Percentiles rank a stretch among this genome's conserved stretches.
These are phyloP conservation scores for Notospermus geniculatus DNA, from an alignment of 1,140 invertebrate species.

Conservation along the genomic window DNA sequence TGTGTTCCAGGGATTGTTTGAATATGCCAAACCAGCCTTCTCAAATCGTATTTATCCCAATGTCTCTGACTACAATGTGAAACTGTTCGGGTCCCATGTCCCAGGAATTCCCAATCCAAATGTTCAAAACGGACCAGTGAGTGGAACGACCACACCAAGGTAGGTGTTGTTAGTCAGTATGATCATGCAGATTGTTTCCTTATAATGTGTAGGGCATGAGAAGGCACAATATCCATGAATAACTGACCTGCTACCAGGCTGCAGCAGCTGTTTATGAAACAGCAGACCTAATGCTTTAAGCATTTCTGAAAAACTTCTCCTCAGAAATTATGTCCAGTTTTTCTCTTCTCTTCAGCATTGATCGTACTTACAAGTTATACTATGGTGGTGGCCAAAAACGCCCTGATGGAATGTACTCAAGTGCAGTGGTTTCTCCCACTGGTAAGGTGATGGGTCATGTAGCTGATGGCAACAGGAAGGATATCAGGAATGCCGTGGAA, in stretches of 20 bases:
- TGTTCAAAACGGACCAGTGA: neutral
- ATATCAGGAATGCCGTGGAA: conserved; percentile 60
- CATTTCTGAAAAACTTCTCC: too few relatives aligned
- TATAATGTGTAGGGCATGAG: too few relatives aligned
- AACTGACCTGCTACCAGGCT: too few relatives aligned
- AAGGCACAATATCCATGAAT: too few relatives aligned
- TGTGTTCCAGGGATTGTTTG: conserved; percentile 46
- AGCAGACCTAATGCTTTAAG: too few relatives aligned
- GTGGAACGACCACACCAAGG: conserved; percentile 30
- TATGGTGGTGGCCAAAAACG: conserved; percentile 60
- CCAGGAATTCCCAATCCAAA: too few relatives aligned
- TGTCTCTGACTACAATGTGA: conserved; percentile 31
- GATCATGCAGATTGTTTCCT: too few relatives aligned
- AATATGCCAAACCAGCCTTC: conserved; percentile 49
- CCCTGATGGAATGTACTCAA: conserved; percentile 57
- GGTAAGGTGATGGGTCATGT: conserved; percentile 54
- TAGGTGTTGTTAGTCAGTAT: too few relatives aligned
- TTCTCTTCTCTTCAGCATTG: conserved; percentile 48
- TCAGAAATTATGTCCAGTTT: too few relatives aligned
- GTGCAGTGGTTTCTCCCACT: conserved; percentile 36
- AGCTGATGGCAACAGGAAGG: conserved; percentile 58
- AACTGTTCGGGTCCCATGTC: conserved; percentile 41
- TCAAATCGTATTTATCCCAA: conserved; percentile 28
- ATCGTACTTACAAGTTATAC: conserved; percentile 60
- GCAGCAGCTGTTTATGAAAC: too few relatives aligned